Evolutionary conservation across 2,797 vertebrate species (phyloP).

Genomic region (Meda fulgida): DNA sequence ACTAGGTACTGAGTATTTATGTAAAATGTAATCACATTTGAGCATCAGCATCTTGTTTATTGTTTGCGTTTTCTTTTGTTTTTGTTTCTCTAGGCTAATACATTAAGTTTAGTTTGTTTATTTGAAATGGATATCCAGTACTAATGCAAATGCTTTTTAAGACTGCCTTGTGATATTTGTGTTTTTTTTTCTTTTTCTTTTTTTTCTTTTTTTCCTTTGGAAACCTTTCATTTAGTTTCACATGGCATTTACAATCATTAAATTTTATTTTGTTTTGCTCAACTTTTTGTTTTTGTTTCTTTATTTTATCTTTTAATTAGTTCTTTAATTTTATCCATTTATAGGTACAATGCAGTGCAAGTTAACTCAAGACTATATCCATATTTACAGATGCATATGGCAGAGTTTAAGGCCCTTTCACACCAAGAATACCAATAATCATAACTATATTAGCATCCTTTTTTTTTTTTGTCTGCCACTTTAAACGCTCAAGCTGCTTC

Average conservation of each 20-base stretch:
- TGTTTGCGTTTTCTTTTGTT: conserved; percentile 58
- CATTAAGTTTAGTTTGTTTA: conserved; percentile 78
- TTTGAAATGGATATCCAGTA: conserved; percentile 78
- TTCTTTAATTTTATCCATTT: conserved; percentile 32
- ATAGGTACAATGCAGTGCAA: too few relatives aligned
- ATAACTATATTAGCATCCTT: not conserved
- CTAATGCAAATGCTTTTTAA: conserved; percentile 85
- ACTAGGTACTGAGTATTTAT: conserved; percentile 80
- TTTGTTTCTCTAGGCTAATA: conserved; percentile 52
- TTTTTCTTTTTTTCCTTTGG: conserved; percentile 80
- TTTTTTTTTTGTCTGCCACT: not conserved
- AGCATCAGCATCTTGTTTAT: conserved; percentile 54
- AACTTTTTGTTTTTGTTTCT: conserved; percentile 89
- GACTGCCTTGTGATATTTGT: conserved; percentile 84
- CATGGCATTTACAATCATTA: conserved; percentile 96
- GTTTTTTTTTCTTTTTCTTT: conserved; percentile 72
- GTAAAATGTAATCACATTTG: conserved; percentile 59
- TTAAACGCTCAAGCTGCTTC: not conserved
- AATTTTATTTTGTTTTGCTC: conserved; percentile 98
- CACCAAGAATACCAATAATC: not conserved
- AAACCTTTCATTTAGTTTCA: conserved; percentile 83
- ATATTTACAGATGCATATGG: not conserved
- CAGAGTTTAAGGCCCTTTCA: not conserved
- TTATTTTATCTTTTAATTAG: conserved; percentile 72
- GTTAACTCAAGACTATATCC: not conserved